These are phyloP conservation scores for Rhaphigaster nebulosa DNA, from an alignment of 2,888 invertebrate species.

Conservation along the genomic window DNA sequence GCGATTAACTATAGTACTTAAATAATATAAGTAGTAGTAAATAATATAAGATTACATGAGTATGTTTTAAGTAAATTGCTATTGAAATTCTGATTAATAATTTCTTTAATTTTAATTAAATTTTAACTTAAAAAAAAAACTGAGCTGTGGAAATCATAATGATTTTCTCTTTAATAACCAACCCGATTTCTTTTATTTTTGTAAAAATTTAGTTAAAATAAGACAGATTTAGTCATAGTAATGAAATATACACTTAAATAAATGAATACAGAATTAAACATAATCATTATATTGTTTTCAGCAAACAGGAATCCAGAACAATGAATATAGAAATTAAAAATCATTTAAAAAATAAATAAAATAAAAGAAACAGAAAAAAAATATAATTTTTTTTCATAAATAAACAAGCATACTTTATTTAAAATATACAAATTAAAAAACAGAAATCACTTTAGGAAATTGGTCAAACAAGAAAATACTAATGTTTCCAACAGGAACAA, in stretches of 20 bases:
- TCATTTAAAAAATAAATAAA: no score
- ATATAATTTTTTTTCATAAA: neutral
- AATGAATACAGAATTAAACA: neutral
- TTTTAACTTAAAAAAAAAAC: neutral
- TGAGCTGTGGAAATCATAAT: neutral
- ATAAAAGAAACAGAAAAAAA: neutral
- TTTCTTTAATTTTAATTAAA: neutral
- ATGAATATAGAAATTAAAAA: neutral
- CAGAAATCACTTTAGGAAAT: neutral
- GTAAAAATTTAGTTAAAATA: neutral
- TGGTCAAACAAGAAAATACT: neutral
- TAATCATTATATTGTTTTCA: neutral
- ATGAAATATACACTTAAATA: neutral
- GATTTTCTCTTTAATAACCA: neutral
- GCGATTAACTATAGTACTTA: neutral
- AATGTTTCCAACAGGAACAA: neutral
- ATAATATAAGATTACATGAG: neutral
- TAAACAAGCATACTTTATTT: neutral
- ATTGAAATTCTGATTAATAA: neutral
- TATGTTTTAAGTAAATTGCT: neutral
- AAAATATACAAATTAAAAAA: neutral
- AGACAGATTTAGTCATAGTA: neutral
- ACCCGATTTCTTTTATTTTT: neutral
- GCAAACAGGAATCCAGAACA: neutral
- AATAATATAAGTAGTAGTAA: neutral